Base-by-base conservation (phyloP, 2,888 invertebrate species). In the Rhagonycha fulva region DNA sequence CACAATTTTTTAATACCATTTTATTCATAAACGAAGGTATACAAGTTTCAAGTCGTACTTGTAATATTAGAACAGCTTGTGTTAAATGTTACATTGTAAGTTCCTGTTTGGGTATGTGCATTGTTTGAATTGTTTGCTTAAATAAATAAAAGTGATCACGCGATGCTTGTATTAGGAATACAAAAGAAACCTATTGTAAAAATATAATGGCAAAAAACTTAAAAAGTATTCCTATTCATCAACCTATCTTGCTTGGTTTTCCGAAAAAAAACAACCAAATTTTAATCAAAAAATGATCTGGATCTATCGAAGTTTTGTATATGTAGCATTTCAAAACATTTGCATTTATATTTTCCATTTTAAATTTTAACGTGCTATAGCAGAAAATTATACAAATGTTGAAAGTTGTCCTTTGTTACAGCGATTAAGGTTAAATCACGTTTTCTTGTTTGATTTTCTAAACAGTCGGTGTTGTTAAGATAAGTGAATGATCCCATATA, bases 401-500 rank as follows among this genome's bases (percentile, higher is more conserved):
- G 47, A 47, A 47, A 47, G 47, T 47, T 47, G n/a, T 47, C n/a
- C 63, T 66, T 66, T 66, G 63, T 66, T 66, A n/a, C 9, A 26
- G n/a, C 23, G n/a, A 66, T 66, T 66, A n/a, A 26, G 24, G 23
- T 66, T 66, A 26, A 66, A 66, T 66, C 63, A 66, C 63, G 63
- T 66, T 66, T 66, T 66, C 63, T 66, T 66, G 63, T 66, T 66
- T 66, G 26, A 26, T 66, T 66, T 66, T 26, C 23, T 66, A 47
- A 47, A 47, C 47, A 47, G 47, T 66, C 26, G 26, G 26, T 23
- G 63, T 7, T n/a, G 63, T n/a, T 66, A 66, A 24, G 26, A 23
- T 66, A 19, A 9, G 19, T 26, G 63, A 66, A 9, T 7, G 47
- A 47, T 47, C 47, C 47, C n/a, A 66, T 66, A 24, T 26, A 24